Conservation (phyloP, 2,113 vertebrate species). For the Cercopithecus mona region DNA sequence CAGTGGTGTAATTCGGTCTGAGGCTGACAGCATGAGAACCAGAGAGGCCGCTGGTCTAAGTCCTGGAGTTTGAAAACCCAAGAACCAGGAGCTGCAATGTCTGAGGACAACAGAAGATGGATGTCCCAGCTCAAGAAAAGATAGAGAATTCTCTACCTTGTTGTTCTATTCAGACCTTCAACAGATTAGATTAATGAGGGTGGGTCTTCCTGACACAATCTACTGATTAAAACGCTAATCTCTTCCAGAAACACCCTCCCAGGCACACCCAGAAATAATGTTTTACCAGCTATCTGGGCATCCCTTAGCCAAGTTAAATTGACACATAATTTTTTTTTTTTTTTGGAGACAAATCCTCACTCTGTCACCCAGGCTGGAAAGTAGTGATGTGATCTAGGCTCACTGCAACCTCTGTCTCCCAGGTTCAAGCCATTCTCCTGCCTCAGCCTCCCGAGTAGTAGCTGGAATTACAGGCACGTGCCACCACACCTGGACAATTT, state of each 20-base stretch:
- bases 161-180: neutral
- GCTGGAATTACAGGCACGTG: neutral
- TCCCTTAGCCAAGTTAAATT: too few relatives aligned
- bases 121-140: neutral
- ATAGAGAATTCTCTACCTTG: neutral
- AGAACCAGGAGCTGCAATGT: neutral
- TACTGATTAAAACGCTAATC: neutral
- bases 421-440: neutral
- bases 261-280: neutral
- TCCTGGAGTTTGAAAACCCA: neutral
- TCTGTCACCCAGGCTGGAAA: neutral
- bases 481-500: neutral
- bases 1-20: neutral
- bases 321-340: neutral
- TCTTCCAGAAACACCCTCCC: neutral
- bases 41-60: neutral
- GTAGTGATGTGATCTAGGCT: neutral
- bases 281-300: too few relatives aligned
- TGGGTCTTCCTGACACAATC: neutral
- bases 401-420: neutral
- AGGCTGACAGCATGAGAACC: neutral
- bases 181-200: neutral
- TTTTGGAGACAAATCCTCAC: neutral
- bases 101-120: neutral
- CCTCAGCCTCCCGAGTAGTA: neutral